Conservation (phyloP, 2,797 vertebrate genomes). For the Chelmon rostratus region DNA sequence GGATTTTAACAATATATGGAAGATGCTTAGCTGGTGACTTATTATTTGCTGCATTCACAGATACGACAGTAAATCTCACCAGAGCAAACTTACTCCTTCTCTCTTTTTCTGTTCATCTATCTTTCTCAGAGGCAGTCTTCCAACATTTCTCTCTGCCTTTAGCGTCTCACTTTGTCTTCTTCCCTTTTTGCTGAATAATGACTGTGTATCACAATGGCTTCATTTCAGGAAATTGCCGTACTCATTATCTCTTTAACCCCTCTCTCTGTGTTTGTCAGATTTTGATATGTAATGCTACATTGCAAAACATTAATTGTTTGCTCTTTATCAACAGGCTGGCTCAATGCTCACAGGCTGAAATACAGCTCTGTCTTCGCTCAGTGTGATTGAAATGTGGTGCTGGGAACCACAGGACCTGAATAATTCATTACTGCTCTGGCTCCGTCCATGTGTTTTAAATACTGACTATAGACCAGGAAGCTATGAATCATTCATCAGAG, state of each 20-base stretch:
- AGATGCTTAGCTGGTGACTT: constrained; percentile 69
- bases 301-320: constrained; percentile 23
- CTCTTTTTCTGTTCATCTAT: constrained; percentile 54
- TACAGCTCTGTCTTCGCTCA: constrained; percentile 47
- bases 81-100: constrained; percentile 48
- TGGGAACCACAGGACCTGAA: constrained; percentile 69
- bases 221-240: constrained; percentile 46
- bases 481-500: constrained; percentile 86
- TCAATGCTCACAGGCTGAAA: constrained; percentile 46
- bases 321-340: constrained; percentile 32
- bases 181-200: constrained; percentile 54
- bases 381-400: constrained; percentile 62
- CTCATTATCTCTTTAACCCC: constrained; percentile 37
- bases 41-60: constrained; percentile 73
- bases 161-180: constrained; percentile 35
- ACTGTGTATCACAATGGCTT: constrained; percentile 47
- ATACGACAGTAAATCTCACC: constrained; percentile 70
- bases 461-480: constrained; percentile 71
- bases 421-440: constrained; percentile 77
- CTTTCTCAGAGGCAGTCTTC: constrained; percentile 40
- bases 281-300: not conserved
- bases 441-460: constrained; percentile 78
- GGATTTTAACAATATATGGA: constrained; percentile 77
- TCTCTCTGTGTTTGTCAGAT: constrained; percentile 17
- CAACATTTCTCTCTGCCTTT: constrained; percentile 35